Evolutionary conservation across 2,888 invertebrate species (phyloP), one percentile per base, ranked within the genome.

Genomic region (Peribatodes rhomboidaria): DNA sequence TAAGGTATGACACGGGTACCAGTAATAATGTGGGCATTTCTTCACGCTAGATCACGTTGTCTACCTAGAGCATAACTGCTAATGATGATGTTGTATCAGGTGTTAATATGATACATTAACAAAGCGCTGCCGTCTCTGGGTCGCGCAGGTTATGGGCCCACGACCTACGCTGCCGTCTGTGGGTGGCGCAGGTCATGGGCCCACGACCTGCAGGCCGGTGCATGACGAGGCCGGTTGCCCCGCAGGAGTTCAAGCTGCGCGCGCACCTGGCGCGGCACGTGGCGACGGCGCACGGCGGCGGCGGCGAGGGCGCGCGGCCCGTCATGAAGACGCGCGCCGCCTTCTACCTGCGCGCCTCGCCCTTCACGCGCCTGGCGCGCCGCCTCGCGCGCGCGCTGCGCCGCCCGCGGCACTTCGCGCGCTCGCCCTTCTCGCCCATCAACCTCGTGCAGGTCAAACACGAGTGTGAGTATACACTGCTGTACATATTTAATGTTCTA

Each of bases 241-340:
- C n/a, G n/a, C 76, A 94, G 95, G 98, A 99, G 92, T 99, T 99
- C 93, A 98, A 98, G 88, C 91, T 98, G 79, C 99, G 98, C 93
- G 97, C 98, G 67, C 98, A 99, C 90, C 94, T 99, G 78, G 97
- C 97, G 69, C 96, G 98, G 68, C 99, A 99, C 94, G 97, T 98
- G 90, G 98, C 98, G 61, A 97, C 97, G 75, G 97, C 98, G 62
- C 99, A 99, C 92, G 97, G 97, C 65, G 92, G 97, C 64, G 92
- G 77, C 93, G 97, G 80, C 81, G 92, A 89, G 82, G 92, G 92
- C 84, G 91, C 98, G 65, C 95, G 98, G 61, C 98, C 99, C 57
- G 98, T 99, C 49, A 98, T 98, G 98, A 99, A 99, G 94, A 99
- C 99, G 58, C 95, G 99, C 82, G 98, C 98, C 74, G 98, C 99